Evolutionary conservation across 2,113 vertebrate species (phyloP).

Genomic region (Leucopsar rothschildi): DNA sequence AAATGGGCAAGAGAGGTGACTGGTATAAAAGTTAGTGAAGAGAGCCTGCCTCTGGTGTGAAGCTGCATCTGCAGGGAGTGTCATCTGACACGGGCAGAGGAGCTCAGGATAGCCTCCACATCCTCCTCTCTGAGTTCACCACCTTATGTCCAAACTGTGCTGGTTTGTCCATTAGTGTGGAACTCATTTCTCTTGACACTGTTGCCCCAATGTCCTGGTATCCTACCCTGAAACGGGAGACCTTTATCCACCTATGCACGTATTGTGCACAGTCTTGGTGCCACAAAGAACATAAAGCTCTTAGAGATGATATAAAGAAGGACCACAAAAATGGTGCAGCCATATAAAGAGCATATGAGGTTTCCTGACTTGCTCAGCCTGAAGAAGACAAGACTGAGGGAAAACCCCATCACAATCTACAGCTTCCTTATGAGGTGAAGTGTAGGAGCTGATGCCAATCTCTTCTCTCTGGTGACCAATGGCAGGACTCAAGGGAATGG

Average conservation of each 20-base stretch:
- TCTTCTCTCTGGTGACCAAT: not conserved
- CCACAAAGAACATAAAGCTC: not conserved
- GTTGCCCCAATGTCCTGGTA: not conserved
- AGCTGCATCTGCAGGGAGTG: not conserved
- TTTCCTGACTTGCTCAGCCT: not conserved
- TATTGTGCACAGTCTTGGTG: not conserved
- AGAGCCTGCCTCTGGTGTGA: not conserved
- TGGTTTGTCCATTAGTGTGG: not conserved
- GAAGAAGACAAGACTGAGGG: not conserved
- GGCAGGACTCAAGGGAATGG: not conserved
- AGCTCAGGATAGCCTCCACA: not conserved
- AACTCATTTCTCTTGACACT: not conserved
- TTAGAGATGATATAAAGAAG: not conserved
- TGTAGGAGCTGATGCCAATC: not conserved
- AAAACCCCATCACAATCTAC: not conserved
- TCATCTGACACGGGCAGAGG: not conserved
- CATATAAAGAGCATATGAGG: not conserved
- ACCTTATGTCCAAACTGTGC: not conserved
- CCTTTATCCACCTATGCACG: not conserved
- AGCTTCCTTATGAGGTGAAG: not conserved
- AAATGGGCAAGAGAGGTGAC: not conserved
- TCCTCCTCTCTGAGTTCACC: not conserved
- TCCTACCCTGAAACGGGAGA: not conserved
- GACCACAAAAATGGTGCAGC: not conserved
- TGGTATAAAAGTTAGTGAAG: not conserved